Conservation (phyloP, 1,140 invertebrate species). For the Ceratosolen fusciceps region DNA sequence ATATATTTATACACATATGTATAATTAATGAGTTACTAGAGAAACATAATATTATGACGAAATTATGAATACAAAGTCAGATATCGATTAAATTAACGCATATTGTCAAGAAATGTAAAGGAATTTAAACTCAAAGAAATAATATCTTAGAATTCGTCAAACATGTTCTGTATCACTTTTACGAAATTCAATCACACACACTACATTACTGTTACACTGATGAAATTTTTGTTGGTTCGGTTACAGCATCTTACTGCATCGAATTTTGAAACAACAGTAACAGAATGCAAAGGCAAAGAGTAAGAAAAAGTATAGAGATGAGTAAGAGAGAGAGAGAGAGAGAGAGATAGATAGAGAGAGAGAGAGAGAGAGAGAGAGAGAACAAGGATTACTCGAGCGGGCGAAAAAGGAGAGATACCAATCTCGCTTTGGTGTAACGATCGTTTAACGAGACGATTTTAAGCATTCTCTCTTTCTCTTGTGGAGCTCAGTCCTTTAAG, state of each 20-base stretch:
- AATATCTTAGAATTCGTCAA: not conserved
- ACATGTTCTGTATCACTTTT: not conserved
- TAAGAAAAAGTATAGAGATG: not conserved
- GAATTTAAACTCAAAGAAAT: no score
- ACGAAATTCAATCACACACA: not conserved
- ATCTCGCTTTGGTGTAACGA: constrained; percentile 58
- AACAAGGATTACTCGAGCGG: constrained; percentile 18
- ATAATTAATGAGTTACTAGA: no score
- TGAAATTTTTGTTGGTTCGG: not conserved
- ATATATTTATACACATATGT: no score
- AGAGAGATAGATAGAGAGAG: not conserved
- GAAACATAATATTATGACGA: no score
- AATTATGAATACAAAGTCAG: no score
- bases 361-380: constrained; percentile 49
- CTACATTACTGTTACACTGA: not conserved
- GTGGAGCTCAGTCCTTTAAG: not conserved
- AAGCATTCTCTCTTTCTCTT: constrained; percentile 47
- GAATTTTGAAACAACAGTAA: not conserved
- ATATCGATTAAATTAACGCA: no score
- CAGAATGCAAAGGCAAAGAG: not conserved
- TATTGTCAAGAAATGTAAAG: no score
- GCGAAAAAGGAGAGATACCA: constrained; percentile 57
- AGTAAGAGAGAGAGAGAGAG: not conserved
- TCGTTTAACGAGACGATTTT: constrained; percentile 65
- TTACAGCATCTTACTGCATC: not conserved